Evolutionary conservation across 1,140 invertebrate species (phyloP), one percentile per base, ranked within the genome.

Genomic region (Pseudobourletiella spinata): DNA sequence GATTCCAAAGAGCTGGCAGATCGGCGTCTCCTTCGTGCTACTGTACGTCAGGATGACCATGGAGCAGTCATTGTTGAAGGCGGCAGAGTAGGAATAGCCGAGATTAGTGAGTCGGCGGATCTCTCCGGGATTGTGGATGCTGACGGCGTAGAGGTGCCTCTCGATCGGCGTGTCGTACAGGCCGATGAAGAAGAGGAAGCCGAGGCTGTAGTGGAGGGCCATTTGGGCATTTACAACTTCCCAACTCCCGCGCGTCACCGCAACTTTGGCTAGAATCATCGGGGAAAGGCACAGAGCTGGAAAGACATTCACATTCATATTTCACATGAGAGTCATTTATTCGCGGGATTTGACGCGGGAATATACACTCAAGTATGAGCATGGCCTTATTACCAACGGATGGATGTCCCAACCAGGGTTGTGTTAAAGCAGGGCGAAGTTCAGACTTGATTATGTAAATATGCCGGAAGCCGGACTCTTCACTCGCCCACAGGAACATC

Each of bases 391-490:
- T 26, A 54, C 50, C 50, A 22, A 54, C 50, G 26, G 28, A 15
- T 6, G 26, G 35, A 3, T 32, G 29, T 15, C 29, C 55, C 32
- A 39, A 57, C 29, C 29, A 57, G 15, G 55, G 30, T 48, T 28
- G 42, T 6, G 44, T 46, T 6, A 63, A 28, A 25, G 61, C 32
- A n/a, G 62, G 64, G 11, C 61, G 24, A 16, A 69, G 20, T 43
- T 64, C 35, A 11, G 67, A 66, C 39, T 81, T 83, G 22, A 93
- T 79, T 20, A 89, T 77, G 76, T 95, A 95, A 25, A 98, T 78
- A 76, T 97, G 95, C 46, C 91, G 78, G 72, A 83, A 94, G n/a
- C 93, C 91, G 0, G 86, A 86, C 73, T 92, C 88, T 76, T 97
- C 93, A 48, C 87, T 92, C 0, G 88, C 88, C 91, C 91, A 96